Evolutionary conservation across 2,888 invertebrate genomes (phyloP), one percentile per base, ranked within the genome.

Genomic region (Cloeon dipterum): DNA sequence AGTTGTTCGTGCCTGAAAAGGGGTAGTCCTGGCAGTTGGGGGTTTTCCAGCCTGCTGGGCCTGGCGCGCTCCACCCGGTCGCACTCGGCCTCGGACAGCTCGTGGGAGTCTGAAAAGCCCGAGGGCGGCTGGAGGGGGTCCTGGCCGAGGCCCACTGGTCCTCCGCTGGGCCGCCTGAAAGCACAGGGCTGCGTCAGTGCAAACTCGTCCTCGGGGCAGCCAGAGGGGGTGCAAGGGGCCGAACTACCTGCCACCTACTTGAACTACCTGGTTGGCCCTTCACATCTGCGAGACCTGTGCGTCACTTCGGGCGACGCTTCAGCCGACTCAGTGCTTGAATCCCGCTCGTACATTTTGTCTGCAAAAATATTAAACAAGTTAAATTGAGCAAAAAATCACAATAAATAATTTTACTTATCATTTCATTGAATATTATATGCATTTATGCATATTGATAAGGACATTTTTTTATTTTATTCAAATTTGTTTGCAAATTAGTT

Each of bases 261-360:
- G 35, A 20, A 39, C 39, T 39, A 39, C 39, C 39, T 39, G 39
- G 32, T 35, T 19, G 36, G 19, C 32, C 37, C 40, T 33, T 34
- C 37, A 20, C 25, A 32, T 17, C 36, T 40, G 26, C 37, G 39
- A n/a, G 39, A 37, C 36, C 38, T 29, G 39, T 13, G 23, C 26
- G 23, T 26, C 16, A n/a, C 11, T 21, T 20, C 34, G 5, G 51
- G 52, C n/a, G 53, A 52, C 21, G 49, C 50, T 39, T 52, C 52
- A 20, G 51, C 49, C 33, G 52, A 52, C 40, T 52, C 52, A 20
- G 51, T 50, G 42, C 52, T 52, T 23, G 52, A 52, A 42, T 52
- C 52, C 35, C 49, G 43, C 39, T 48, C 49, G 42, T 45, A 45
- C 29, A 45, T 46, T 16, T 47, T 45, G 25, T n/a, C n/a, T n/a